Evolutionary conservation across 2,888 invertebrate genomes (phyloP).

Genomic region (Stegana nigrithorax): DNA sequence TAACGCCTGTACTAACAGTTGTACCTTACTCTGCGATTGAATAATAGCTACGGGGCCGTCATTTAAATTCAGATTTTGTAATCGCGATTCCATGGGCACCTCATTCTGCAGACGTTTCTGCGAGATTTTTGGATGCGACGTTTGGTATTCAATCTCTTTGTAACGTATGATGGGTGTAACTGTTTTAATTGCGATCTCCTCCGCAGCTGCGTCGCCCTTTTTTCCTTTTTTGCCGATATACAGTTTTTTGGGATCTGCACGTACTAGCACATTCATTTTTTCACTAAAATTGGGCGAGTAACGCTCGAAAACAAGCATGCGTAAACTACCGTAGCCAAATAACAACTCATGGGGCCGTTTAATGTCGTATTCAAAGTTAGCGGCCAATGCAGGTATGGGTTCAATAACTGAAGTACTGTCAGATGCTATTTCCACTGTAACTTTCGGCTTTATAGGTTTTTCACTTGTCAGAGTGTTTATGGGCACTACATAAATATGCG

Average conservation of each 20-base stretch:
- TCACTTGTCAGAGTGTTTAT: conserved; percentile 73
- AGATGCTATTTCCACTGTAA: conserved; percentile 73
- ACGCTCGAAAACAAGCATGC: conserved; percentile 73
- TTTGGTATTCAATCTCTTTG: conserved; percentile 60
- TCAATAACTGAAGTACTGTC: conserved; percentile 71
- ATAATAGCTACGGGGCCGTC: conserved; percentile 66
- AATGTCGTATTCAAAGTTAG: conserved; percentile 58
- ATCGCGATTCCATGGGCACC: conserved; percentile 81
- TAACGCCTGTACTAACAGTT: conserved; percentile 84
- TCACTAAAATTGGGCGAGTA: conserved; percentile 71
- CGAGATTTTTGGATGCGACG: conserved; percentile 52
- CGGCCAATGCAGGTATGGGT: conserved; percentile 72
- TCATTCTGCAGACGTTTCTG: conserved; percentile 59
- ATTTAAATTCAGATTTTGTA: conserved; percentile 81
- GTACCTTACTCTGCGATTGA: conserved; percentile 79
- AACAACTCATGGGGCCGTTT: conserved; percentile 68
- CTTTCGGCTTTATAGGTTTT: conserved; percentile 76
- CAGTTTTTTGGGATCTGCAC: conserved; percentile 62
- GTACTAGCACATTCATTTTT: conserved; percentile 70
- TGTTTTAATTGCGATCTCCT: conserved; percentile 49
- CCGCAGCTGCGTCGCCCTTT: conserved; percentile 33
- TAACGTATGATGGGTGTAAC: conserved; percentile 54
- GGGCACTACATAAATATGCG: conserved; percentile 82
- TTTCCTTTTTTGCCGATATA: no score
- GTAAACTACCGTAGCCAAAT: conserved; percentile 73